These are phyloP conservation scores for Plagodis dolabraria DNA, from an alignment of 2,888 invertebrate genomes.

Conservation along the genomic window DNA sequence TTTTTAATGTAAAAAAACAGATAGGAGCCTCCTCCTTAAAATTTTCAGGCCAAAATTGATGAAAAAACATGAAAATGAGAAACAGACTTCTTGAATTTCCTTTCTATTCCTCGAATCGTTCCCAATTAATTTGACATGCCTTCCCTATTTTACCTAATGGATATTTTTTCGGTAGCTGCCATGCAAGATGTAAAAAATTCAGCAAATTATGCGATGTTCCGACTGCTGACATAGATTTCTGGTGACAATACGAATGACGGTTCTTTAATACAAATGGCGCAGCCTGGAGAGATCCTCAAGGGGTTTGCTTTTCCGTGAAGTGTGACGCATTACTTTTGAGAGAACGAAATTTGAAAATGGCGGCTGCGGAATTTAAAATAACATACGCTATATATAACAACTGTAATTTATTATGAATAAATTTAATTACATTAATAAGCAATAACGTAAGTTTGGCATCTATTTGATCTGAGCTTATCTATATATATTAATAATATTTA, in stretches of 20 bases:
- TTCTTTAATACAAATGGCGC: slow-evolving; percentile 49
- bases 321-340: slow-evolving; percentile 54
- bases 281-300: slow-evolving; percentile 43
- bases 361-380: slow-evolving; percentile 20
- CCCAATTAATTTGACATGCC: too few relatives aligned
- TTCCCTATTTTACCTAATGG: too few relatives aligned
- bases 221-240: slow-evolving; percentile 44
- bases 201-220: slow-evolving; percentile 30
- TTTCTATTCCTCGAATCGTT: too few relatives aligned
- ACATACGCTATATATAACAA: background rate
- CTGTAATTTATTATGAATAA: background rate
- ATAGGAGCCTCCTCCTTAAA: too few relatives aligned
- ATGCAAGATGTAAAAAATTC: slow-evolving; percentile 16
- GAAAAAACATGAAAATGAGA: too few relatives aligned
- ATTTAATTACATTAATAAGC: background rate
- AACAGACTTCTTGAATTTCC: too few relatives aligned
- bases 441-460: background rate
- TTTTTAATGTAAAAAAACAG: too few relatives aligned
- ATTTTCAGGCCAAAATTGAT: too few relatives aligned
- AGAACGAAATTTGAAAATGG: slow-evolving; percentile 29
- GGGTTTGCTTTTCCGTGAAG: slow-evolving; percentile 48
- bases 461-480: too few relatives aligned
- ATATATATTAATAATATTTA: too few relatives aligned
- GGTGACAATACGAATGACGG: slow-evolving; percentile 50
- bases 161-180: too few relatives aligned